phyloP scores from a whole-genome alignment of 64 coral and sea anemone species.

The Porites australiensis region DNA sequence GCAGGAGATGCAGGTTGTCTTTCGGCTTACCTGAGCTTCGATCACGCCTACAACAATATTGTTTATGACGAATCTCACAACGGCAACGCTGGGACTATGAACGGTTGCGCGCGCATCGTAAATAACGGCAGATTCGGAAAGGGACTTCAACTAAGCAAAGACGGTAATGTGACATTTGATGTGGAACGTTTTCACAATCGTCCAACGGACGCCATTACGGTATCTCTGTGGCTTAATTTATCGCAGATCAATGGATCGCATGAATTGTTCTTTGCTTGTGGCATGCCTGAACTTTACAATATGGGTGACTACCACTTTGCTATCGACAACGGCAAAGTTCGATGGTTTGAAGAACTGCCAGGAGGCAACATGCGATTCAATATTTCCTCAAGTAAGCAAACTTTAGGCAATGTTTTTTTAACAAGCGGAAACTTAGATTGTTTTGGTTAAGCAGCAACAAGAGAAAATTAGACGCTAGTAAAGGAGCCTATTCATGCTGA shows the following conservation, averaged over 20 bases:
- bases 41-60: conserved; percentile 63
- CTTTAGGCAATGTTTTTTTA: not conserved
- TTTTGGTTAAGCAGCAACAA: too few relatives aligned
- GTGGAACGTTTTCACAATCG: conserved; percentile 84
- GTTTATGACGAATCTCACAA: conserved; percentile 93
- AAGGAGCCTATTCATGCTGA: too few relatives aligned
- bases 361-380: conserved; percentile 66
- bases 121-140: conserved; percentile 83
- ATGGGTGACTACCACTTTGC: conserved; percentile 89
- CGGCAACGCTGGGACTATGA: conserved; percentile 82
- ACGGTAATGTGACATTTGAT: conserved; percentile 87
- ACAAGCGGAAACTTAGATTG: too few relatives aligned
- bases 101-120: conserved; percentile 65
- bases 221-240: conserved; percentile 89
- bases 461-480: too few relatives aligned
- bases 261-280: conserved; percentile 92
- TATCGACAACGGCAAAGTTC: conserved; percentile 69
- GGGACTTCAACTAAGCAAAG: conserved; percentile 71
- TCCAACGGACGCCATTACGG: conserved; percentile 87
- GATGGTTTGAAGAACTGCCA: conserved; percentile 66
- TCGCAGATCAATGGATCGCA: conserved; percentile 76
- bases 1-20: conserved; percentile 94
- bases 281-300: conserved; percentile 60
- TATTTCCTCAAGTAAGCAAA: conserved; percentile 72
- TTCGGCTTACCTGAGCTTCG: conserved; percentile 90